Evolutionary conservation across 2,797 vertebrate species (phyloP).

Genomic region (Heteromormyrus szaboi): DNA sequence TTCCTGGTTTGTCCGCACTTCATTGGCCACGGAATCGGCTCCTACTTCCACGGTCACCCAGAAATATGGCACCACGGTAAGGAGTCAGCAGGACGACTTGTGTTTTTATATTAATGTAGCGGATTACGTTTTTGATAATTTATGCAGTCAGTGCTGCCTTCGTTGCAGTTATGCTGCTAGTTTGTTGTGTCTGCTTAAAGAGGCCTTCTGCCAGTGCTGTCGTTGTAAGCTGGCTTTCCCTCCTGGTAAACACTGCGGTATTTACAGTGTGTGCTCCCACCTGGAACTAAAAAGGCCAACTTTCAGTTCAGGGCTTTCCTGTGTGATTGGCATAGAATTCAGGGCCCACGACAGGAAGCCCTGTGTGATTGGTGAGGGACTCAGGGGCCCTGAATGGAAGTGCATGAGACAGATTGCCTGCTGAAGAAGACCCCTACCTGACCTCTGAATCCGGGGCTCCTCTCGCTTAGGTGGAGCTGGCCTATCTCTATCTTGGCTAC

Average conservation of each 20-base stretch:
- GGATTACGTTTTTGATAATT: neutral
- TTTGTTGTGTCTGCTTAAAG: neutral
- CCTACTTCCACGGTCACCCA: slow-evolving; percentile 89
- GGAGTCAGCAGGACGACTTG: slow-evolving; percentile 21
- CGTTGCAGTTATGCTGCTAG: neutral
- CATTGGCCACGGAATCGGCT: slow-evolving; percentile 92
- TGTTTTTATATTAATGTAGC: neutral
- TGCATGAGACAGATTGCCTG: neutral
- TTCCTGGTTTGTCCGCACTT: slow-evolving; percentile 88
- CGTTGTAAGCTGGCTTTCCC: too few relatives aligned
- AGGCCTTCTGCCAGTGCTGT: neutral
- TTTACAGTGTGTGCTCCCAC: neutral
- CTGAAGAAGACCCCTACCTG: neutral
- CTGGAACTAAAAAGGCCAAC: neutral
- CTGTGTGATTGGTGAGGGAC: neutral
- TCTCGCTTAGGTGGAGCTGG: neutral
- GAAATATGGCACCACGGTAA: slow-evolving; percentile 98
- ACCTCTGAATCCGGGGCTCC: neutral
- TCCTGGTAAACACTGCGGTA: neutral
- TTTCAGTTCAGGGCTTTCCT: neutral
- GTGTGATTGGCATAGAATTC: neutral
- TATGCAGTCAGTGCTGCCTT: neutral
- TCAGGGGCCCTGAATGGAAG: neutral
- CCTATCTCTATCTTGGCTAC: neutral
- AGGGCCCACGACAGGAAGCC: neutral